Percentiles rank a stretch among this genome's conserved stretches.
These are phyloP conservation scores for Drosophila kikkawai DNA, from an alignment of 1,140 invertebrate species.

Conservation along the genomic window DNA sequence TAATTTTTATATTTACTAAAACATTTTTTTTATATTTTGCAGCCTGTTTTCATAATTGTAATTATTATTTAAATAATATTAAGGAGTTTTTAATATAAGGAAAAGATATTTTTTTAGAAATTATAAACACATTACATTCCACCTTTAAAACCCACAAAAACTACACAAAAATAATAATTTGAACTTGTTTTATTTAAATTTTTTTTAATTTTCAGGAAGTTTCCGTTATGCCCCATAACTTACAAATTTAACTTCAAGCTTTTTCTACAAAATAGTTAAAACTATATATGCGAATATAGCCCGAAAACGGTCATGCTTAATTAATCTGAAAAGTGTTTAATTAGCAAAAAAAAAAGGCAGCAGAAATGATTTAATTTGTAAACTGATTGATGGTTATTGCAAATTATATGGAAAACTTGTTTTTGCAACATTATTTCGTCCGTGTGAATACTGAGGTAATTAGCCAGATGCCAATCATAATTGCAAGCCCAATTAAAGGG, in stretches of 20 bases:
- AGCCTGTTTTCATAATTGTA: background rate
- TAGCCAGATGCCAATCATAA: constrained; percentile 12
- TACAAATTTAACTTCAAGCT: constrained; percentile 9
- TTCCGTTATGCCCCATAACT: constrained; percentile 35
- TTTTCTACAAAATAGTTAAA: constrained; percentile 14
- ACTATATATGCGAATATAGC: constrained; percentile 14
- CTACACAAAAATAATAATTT: too few relatives aligned
- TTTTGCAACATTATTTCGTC: constrained; percentile 5
- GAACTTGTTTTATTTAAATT: background rate
- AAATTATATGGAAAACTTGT: constrained; percentile 18
- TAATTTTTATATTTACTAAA: background rate
- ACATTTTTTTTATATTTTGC: background rate
- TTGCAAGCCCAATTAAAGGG: constrained; percentile 15
- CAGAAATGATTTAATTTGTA: constrained; percentile 6
- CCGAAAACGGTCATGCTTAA: constrained; percentile 33
- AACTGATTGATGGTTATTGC: constrained; percentile 9
- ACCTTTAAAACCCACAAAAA: background rate
- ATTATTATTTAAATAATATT: background rate
- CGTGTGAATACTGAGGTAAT: constrained; percentile 6
- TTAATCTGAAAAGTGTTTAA: constrained; percentile 38
- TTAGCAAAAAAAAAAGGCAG: constrained; percentile 25
- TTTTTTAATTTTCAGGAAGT: constrained; percentile 3
- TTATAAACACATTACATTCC: background rate
- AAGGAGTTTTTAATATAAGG: background rate
- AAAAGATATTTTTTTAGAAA: background rate